Evolutionary conservation across 1,140 invertebrate genomes (phyloP), one percentile per base, ranked within the genome.

Genomic region (Hycleus cichorii): DNA sequence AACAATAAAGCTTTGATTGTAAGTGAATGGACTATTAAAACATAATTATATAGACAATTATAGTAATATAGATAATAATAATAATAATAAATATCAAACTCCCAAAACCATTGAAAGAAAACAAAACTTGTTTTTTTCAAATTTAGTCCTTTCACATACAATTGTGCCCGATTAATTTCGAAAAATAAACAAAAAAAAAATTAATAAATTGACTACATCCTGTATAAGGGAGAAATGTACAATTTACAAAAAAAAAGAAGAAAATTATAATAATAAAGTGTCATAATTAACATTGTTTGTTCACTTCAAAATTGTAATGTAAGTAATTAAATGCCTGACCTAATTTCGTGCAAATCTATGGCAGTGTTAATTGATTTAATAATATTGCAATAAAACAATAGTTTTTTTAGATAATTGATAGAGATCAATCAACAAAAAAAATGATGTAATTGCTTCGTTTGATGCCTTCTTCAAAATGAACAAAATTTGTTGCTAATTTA

Each of bases 361-460:
- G 63, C 63, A 64, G 63, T 64, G 59, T 62, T 64, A 59, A 64
- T 58, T 57, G 39, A 48, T 58, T 18, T 18, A 18, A 18, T 18
- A 18, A 18, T 62, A 64, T 64, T 64, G 63, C 63, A 62, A 51
- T n/a, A 49, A 12, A 46, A 52, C 26, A 18, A 18, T 18, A 18
- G 18, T 18, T 18, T 18, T 18, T 32, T 32, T 32, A 7, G 32
- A 18, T 18, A 18, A 18, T 18, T 18, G 18, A 18, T 18, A 18
- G 32, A 32, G 32, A 32, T 32, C 32, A 32, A 32, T 32, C 32
- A 32, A 32, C 32, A 32, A 7, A 32, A 32, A n/a, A 32, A 32
- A 32, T 18, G 18, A 18, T 5, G 7, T 32, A 32, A 32, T 5
- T 3, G 32, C 32, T 32, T 32, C 32, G 2, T 32, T 5, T 32